Evolutionary conservation across 2,797 vertebrate genomes (phyloP).

Genomic region (Spondyliosoma cantharus): DNA sequence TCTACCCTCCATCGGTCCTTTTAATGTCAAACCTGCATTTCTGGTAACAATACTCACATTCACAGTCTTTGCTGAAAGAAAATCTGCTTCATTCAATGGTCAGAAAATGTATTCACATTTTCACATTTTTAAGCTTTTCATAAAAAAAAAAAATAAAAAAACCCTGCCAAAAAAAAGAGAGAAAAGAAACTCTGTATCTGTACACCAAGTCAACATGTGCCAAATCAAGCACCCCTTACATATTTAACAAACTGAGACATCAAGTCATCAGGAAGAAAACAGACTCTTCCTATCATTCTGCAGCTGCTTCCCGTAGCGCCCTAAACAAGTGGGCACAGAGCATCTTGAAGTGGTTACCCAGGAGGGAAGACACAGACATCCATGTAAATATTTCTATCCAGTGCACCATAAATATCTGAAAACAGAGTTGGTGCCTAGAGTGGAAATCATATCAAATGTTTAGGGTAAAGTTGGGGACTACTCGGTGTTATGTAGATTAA

Average conservation of each 20-base stretch:
- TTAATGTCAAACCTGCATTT: not conserved
- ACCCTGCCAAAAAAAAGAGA: not conserved
- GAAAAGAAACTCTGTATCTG: not conserved
- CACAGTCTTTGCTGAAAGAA: not conserved
- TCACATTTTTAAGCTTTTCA: not conserved
- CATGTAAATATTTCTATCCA: not conserved
- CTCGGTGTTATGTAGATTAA: not conserved
- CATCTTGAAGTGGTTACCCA: not conserved
- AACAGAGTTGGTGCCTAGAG: not conserved
- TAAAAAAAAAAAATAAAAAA: not conserved
- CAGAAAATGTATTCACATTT: not conserved
- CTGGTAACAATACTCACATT: not conserved
- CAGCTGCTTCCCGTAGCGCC: conserved; percentile 51
- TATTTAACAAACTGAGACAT: conserved; percentile 1
- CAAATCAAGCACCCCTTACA: not conserved
- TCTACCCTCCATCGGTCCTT: too few species aligned
- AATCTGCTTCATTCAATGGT: not conserved
- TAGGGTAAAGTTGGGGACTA: too few species aligned
- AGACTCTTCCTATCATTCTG: not conserved
- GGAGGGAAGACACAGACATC: not conserved
- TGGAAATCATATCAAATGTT: not conserved
- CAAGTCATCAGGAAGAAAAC: conserved; percentile 43
- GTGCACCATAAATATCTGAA: not conserved
- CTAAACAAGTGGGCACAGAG: not conserved
- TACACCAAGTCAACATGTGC: not conserved